phyloP scores from a whole-genome alignment of 2,797 vertebrate genomes.

The Aratinga solstitialis region DNA sequence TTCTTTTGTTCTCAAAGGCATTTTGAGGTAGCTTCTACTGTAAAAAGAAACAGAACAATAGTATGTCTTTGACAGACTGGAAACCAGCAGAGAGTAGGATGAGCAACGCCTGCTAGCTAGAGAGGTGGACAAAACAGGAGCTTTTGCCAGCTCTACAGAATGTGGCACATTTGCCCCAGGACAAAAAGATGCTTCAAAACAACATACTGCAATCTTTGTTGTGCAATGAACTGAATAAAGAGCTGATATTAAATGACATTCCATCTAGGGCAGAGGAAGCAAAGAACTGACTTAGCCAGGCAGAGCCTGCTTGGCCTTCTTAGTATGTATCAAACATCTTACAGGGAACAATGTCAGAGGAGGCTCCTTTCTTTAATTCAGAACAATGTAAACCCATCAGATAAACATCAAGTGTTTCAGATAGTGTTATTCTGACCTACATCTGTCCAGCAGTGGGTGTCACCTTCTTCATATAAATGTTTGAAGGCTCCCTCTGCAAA shows the following conservation, averaged over 20 bases:
- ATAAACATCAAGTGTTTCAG: neutral
- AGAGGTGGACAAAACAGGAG: constrained; percentile 15
- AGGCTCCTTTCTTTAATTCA: neutral
- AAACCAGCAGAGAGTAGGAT: constrained; percentile 42
- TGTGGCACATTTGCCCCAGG: constrained; percentile 29
- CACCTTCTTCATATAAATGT: neutral
- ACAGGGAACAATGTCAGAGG: neutral
- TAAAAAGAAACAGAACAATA: neutral
- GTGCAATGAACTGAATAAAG: constrained; percentile 44
- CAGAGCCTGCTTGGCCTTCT: neutral
- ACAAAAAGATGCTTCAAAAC: constrained; percentile 46
- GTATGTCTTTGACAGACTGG: constrained; percentile 34
- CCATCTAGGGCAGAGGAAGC: neutral
- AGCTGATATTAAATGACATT: constrained; percentile 49
- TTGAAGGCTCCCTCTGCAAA: neutral
- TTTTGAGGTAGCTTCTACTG: neutral
- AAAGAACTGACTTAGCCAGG: neutral
- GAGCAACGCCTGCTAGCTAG: neutral
- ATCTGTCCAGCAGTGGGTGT: neutral
- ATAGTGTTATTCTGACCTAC: neutral
- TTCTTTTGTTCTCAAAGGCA: constrained; percentile 27
- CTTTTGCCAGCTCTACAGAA: constrained; percentile 33
- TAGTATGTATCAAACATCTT: neutral
- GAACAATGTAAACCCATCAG: neutral
- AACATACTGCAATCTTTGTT: neutral